Percentiles rank a stretch among this genome's conserved stretches.
phyloP scores from a whole-genome alignment of 2,888 invertebrate species.

The Bimastos eiseni region DNA sequence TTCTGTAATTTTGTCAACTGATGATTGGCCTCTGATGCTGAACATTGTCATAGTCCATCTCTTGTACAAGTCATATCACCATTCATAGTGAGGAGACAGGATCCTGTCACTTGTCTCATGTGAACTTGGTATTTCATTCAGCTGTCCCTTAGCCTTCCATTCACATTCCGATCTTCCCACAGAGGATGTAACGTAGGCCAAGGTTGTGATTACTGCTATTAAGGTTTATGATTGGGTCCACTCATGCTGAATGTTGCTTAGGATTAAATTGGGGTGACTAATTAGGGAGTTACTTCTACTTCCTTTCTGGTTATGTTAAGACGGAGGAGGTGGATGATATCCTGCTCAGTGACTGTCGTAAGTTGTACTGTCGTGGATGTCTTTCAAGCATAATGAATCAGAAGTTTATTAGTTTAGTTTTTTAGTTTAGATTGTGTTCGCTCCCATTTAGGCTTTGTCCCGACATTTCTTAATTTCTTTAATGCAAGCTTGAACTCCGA shows the following conservation, averaged over 20 bases:
- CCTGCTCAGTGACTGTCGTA: neutral
- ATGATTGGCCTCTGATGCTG: neutral
- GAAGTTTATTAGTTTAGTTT: neutral
- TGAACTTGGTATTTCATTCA: neutral
- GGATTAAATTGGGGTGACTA: neutral
- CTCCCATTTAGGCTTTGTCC: neutral
- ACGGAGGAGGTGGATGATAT: neutral
- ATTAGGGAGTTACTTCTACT: neutral
- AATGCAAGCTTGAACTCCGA: too few species aligned
- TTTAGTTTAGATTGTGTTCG: neutral
- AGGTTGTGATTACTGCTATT: neutral
- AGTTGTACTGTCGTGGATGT: neutral
- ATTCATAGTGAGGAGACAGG: neutral
- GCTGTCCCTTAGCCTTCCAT: neutral
- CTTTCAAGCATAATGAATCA: neutral
- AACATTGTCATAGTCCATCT: neutral
- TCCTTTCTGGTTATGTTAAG: neutral
- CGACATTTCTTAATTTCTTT: too few species aligned
- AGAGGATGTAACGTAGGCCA: neutral
- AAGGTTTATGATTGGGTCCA: neutral
- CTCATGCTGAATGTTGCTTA: slow-evolving; percentile 3
- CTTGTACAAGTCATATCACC: neutral
- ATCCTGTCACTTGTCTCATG: neutral
- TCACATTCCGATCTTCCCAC: neutral
- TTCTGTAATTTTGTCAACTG: neutral